Conservation (phyloP, 53 echinoderm and acorn worm species). For the Holothuria leucospilota region DNA sequence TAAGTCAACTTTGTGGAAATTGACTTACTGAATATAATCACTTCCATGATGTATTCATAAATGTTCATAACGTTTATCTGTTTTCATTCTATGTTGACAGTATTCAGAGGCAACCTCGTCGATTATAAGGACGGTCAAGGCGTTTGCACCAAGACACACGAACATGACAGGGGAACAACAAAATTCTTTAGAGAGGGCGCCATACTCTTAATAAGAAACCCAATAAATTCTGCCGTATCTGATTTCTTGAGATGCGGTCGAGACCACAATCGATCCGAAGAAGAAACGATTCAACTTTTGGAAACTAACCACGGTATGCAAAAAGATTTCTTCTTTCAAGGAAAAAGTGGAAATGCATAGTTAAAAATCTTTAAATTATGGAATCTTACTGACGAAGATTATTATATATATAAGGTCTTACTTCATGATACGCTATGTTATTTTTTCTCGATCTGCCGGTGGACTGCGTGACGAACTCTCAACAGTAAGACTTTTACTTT, state of each 20-base stretch:
- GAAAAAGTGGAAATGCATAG: no score
- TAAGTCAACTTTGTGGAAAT: no score
- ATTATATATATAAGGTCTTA: no score
- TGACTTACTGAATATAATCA: no score
- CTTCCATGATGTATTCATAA: no score
- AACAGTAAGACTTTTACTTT: no score
- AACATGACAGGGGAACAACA: constrained; percentile 36
- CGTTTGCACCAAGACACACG: constrained; percentile 50
- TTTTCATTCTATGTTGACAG: neutral
- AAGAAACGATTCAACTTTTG: neutral
- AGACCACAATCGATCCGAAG: constrained; percentile 6
- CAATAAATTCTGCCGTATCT: constrained; percentile 48
- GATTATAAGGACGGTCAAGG: constrained; percentile 49
- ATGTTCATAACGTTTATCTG: no score
- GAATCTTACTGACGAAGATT: no score
- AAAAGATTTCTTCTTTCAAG: neutral
- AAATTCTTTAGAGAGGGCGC: constrained; percentile 47
- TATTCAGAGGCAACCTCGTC: constrained; percentile 7
- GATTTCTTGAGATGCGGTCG: constrained; percentile 3
- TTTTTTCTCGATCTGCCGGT: no score
- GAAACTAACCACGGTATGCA: neutral
- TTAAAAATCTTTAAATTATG: no score
- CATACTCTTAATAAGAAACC: constrained; percentile 56
- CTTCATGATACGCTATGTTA: no score
- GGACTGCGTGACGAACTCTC: no score